These are phyloP conservation scores for Perithous albicinctus DNA, from an alignment of 2,888 invertebrate species.

Conservation along the genomic window DNA sequence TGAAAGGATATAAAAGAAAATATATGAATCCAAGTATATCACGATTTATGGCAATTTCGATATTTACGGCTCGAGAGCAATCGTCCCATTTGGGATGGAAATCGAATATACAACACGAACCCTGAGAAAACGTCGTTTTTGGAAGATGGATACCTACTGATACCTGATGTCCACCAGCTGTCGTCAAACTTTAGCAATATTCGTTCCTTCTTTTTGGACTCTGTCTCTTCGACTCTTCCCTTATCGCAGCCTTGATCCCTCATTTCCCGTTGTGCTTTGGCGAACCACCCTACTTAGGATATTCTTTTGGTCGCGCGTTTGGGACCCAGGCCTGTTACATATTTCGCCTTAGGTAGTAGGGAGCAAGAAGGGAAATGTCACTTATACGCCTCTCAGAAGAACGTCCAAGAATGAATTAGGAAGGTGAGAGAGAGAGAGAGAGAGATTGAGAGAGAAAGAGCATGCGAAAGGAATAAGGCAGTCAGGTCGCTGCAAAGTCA, in stretches of 20 bases:
- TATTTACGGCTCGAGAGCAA: neutral
- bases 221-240: conserved; percentile 8
- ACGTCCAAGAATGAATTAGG: conserved; percentile 7
- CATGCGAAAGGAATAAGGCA: too few species aligned
- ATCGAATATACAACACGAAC: neutral
- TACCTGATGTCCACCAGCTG: conserved; percentile 40
- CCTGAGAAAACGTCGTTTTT: neutral
- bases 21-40: neutral
- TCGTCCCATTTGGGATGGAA: neutral
- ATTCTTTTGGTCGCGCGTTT: neutral
- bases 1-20: neutral
- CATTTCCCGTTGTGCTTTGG: conserved; percentile 13
- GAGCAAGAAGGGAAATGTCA: neutral
- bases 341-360: conserved; percentile 18
- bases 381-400: conserved; percentile 14
- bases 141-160: neutral
- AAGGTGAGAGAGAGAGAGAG: neutral
- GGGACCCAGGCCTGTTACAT: conserved; percentile 29
- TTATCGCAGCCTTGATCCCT: conserved; percentile 3
- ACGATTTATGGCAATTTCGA: neutral
- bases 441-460: too few species aligned
- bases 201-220: conserved; percentile 12
- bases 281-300: neutral
- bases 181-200: conserved; percentile 54
- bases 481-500: conserved; percentile 34